phyloP scores from a whole-genome alignment of 2,113 vertebrate genomes.

The Parus major region DNA sequence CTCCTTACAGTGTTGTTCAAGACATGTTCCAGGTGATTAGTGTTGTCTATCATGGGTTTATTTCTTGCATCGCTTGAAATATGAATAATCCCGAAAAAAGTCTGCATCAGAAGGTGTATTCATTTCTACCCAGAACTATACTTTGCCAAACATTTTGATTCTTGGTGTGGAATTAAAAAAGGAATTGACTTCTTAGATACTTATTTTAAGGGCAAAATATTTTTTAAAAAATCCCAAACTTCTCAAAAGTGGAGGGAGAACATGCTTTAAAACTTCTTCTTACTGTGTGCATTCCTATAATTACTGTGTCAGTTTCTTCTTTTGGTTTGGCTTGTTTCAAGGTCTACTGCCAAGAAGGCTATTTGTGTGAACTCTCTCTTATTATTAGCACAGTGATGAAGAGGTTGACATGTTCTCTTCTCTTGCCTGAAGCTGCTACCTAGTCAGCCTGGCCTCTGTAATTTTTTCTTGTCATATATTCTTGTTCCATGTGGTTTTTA shows the following conservation, averaged over 20 bases:
- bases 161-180: not conserved
- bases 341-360: not conserved
- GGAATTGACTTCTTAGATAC: not conserved
- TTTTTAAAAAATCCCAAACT: not conserved
- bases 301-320: not conserved
- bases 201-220: not conserved
- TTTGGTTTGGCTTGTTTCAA: not conserved
- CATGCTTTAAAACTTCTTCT: not conserved
- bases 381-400: not conserved
- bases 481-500: not conserved
- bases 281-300: not conserved
- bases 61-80: not conserved
- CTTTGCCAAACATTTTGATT: not conserved
- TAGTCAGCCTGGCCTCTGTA: not conserved
- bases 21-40: not conserved
- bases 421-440: not conserved
- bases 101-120: not conserved
- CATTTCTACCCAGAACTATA: not conserved
- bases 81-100: not conserved
- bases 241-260: not conserved
- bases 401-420: not conserved
- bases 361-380: not conserved
- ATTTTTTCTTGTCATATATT: not conserved
- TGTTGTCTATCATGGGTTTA: not conserved
- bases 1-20: not conserved